A percentile compares a stretch with the other conserved stretches of the same genome.
These are phyloP conservation scores for Mugil cephalus DNA, from an alignment of 2,113 vertebrate genomes.

Conservation along the genomic window DNA sequence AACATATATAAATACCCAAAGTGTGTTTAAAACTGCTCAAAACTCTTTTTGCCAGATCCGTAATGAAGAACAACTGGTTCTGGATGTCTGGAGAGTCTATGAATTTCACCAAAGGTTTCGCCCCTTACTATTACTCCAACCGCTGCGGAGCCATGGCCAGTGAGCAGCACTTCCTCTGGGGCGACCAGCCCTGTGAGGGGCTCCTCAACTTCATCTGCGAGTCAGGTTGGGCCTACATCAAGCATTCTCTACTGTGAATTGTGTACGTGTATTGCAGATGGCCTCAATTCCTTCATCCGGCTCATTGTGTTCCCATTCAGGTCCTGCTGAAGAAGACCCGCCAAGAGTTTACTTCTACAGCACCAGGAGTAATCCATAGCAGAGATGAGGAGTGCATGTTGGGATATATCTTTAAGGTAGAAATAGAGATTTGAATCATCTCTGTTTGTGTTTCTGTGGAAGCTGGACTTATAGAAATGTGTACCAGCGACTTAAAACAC, in stretches of 20 bases:
- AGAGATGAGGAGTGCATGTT: not conserved
- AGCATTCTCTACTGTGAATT: too few species aligned
- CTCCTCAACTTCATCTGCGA: conserved; percentile 53
- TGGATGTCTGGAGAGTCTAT: conserved; percentile 50
- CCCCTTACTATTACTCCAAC: accelerated
- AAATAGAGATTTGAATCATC: not conserved
- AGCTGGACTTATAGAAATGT: too few species aligned
- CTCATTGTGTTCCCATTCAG: not conserved
- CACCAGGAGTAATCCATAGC: not conserved
- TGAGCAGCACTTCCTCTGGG: conserved; percentile 7
- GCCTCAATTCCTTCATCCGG: too few species aligned
- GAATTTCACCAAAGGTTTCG: not conserved
- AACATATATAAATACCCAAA: too few species aligned
- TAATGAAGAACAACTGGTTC: conserved; percentile 22
- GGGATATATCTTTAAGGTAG: not conserved
- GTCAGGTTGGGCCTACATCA: conserved; percentile 3
- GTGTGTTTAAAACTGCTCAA: not conserved
- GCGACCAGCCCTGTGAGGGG: conserved; percentile 1
- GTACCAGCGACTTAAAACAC: too few species aligned
- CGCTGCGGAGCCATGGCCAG: conserved; percentile 32
- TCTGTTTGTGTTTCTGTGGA: too few species aligned
- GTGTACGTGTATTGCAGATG: not conserved
- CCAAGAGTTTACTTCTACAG: not conserved
- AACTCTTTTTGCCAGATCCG: not conserved
- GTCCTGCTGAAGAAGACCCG: too few species aligned